Evolutionary conservation across 2,888 invertebrate species (phyloP), one percentile per base, ranked within the genome.

Genomic region (Bruchidius siliquastri): DNA sequence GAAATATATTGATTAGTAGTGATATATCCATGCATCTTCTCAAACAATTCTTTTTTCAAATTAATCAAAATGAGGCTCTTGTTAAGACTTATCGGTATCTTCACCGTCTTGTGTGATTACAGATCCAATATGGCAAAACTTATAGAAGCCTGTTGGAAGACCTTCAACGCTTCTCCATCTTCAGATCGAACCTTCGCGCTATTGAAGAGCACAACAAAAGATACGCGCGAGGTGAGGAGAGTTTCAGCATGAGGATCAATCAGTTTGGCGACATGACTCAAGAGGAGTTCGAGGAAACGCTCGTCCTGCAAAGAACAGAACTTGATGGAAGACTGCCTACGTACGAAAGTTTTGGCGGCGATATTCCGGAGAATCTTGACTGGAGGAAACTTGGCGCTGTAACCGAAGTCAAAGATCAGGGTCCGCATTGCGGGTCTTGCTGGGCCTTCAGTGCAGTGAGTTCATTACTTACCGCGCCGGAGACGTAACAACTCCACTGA

Each of bases 401-500:
- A 3, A 89, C 90, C 0, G 86, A 86, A 0, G 86, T 89, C 8
- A 89, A 89, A 79, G 84, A 89, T 77, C 89, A 90, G 84, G 88
- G 89, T n/a, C n/a, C n/a, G 18, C 85, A 87, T 21, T 91, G 91
- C 83, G 91, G 91, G 8, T 90, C 90, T 0, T 92, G 92, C 82
- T 92, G 91, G 91, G 88, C 91, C 2, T 92, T 92, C 84, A 90
- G 90, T 81, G 84, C 90, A 10, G 88, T 89, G 85, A 87, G 87
- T 74, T n/a, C n/a, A n/a, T n/a, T n/a, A n/a, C n/a, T n/a, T n/a
- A n/a, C n/a, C n/a, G n/a, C n/a, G n/a, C n/a, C 67, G 8, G 4
- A 30, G 8, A 30, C 3, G 30, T 30, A 30, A n/a, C n/a, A n/a
- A n/a, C n/a, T n/a, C 30, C 30, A n/a, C n/a, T n/a, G n/a, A n/a